Percentiles rank a stretch among this genome's conserved stretches.
phyloP scores from a whole-genome alignment of 2,888 invertebrate species.

The Lingula anatina region DNA sequence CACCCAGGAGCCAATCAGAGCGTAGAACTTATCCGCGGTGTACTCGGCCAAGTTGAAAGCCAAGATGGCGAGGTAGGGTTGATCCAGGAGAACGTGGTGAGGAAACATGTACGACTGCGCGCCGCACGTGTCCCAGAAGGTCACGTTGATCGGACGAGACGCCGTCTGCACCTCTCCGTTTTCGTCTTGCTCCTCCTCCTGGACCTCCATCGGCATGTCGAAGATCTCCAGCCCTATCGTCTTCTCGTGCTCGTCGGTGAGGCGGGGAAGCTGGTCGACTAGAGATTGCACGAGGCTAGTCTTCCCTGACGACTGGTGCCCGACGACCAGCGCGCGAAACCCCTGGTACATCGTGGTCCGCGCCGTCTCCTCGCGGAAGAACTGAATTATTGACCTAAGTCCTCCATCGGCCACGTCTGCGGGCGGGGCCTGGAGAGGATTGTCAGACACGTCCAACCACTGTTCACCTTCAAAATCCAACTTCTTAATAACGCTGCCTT shows the following conservation, averaged over 20 bases:
- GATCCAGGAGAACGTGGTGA: slow-evolving; percentile 39
- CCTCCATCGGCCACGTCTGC: slow-evolving; percentile 42
- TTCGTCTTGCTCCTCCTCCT: slow-evolving; percentile 7
- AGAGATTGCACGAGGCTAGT: slow-evolving; percentile 41
- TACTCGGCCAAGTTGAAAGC: slow-evolving; percentile 45
- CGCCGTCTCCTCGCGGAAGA: slow-evolving; percentile 39
- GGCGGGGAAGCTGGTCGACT: slow-evolving; percentile 42
- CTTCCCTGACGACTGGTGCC: slow-evolving; percentile 31
- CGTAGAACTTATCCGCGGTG: slow-evolving; percentile 26
- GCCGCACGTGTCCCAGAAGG: slow-evolving; percentile 47
- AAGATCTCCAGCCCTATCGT: slow-evolving; percentile 37
- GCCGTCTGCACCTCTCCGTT: slow-evolving; percentile 12
- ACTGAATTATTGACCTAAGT: slow-evolving; percentile 37
- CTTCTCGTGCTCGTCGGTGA: slow-evolving; percentile 33
- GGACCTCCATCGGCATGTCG: slow-evolving; percentile 28
- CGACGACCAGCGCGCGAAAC: slow-evolving; percentile 32
- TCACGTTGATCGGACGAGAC: slow-evolving; percentile 23
- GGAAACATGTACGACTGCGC: slow-evolving; percentile 36
- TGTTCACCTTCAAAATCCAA: slow-evolving; percentile 30
- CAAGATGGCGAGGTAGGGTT: slow-evolving; percentile 35
- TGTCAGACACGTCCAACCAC: slow-evolving; percentile 31
- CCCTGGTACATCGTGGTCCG: slow-evolving; percentile 35
- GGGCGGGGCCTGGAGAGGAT: slow-evolving; percentile 43
- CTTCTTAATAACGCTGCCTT: slow-evolving; percentile 36
- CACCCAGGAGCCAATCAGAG: slow-evolving; percentile 43